Evolutionary conservation across 1,140 invertebrate species (phyloP).

Genomic region (Idris sp.): DNA sequence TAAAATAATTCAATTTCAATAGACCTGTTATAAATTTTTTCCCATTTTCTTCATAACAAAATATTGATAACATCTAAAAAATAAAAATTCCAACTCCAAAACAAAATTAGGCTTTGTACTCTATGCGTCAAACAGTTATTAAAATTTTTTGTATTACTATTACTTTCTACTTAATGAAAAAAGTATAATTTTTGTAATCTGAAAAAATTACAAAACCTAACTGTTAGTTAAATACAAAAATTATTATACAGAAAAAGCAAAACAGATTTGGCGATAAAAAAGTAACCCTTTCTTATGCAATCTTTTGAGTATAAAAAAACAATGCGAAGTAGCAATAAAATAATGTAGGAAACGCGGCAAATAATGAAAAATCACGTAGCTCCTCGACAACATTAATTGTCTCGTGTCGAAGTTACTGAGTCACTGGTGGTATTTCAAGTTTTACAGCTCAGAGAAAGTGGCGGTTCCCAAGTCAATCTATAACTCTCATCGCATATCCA

Average conservation of each 20-base stretch:
- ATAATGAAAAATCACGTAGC: constrained; percentile 45
- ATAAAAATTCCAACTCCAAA: too few relatives aligned
- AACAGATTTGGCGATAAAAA: too few relatives aligned
- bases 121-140: too few relatives aligned
- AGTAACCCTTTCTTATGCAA: constrained; percentile 13
- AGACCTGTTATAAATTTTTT: too few relatives aligned
- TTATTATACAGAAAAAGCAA: constrained; percentile 1
- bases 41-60: too few relatives aligned
- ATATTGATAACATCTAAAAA: too few relatives aligned
- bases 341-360: constrained; percentile 30
- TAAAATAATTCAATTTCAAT: too few relatives aligned
- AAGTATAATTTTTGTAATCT: too few relatives aligned
- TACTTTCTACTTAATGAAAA: too few relatives aligned
- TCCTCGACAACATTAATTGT: constrained; percentile 47
- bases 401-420: constrained; percentile 41
- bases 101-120: too few relatives aligned
- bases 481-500: constrained; percentile 54
- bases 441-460: constrained; percentile 59
- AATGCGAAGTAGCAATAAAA: constrained; percentile 24
- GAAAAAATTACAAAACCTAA: too few relatives aligned
- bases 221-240: not conserved
- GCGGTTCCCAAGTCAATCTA: constrained; percentile 41
- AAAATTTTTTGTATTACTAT: too few relatives aligned
- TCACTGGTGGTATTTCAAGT: constrained; percentile 58
- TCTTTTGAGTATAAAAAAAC: constrained; percentile 15